Evolutionary conservation across 2,113 vertebrate species (phyloP).

Genomic region (Oncorhynchus kisutch): DNA sequence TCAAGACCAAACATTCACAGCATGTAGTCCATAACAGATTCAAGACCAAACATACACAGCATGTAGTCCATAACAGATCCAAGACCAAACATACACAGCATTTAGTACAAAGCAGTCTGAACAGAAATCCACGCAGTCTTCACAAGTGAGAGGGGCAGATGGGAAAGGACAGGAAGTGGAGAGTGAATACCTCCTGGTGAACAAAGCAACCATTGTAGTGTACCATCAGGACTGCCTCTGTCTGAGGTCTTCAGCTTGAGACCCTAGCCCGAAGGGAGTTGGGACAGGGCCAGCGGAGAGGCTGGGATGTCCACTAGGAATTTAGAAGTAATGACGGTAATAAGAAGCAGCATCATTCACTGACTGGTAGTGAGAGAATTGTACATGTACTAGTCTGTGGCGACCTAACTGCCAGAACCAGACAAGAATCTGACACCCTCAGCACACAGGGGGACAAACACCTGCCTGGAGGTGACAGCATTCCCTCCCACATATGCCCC

Average conservation of each 20-base stretch:
- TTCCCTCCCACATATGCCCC: too few species aligned
- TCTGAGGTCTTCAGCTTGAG: slow-evolving; percentile 23
- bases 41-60: background rate
- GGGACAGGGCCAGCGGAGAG: slow-evolving; percentile 22
- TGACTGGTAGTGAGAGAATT: too few species aligned
- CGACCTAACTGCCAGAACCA: too few species aligned
- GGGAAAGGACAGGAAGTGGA: slow-evolving; percentile 37
- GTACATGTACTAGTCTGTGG: too few species aligned
- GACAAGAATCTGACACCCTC: too few species aligned
- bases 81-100: too few species aligned
- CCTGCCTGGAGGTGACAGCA: too few species aligned
- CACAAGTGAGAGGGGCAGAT: background rate
- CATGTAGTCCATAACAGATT: too few species aligned
- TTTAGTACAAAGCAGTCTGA: too few species aligned
- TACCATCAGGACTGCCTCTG: slow-evolving; percentile 9
- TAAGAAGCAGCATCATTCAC: background rate
- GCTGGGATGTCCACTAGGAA: slow-evolving; percentile 1
- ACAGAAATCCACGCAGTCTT: background rate
- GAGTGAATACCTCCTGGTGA: slow-evolving; percentile 26
- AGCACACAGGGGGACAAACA: too few species aligned
- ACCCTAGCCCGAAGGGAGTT: slow-evolving; percentile 20
- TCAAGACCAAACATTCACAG: background rate
- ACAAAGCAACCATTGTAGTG: slow-evolving; percentile 47
- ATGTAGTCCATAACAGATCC: too few species aligned
- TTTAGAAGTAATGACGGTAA: background rate